phyloP scores from a whole-genome alignment of 2,113 vertebrate species.

The Formicarius rufipectus region DNA sequence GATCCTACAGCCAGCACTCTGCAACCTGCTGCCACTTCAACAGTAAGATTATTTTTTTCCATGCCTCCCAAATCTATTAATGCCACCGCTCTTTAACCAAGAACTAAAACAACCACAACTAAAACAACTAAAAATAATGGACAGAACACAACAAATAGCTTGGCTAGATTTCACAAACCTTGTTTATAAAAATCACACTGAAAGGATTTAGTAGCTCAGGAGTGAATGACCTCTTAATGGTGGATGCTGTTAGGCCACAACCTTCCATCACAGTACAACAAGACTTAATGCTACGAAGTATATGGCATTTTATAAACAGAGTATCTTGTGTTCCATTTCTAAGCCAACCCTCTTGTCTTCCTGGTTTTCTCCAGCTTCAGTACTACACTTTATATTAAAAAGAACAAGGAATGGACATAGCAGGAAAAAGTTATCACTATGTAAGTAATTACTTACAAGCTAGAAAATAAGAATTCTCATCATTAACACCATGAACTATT shows the following conservation, averaged over 20 bases:
- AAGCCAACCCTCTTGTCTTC: neutral
- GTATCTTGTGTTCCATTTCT: neutral
- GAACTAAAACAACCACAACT: too few relatives aligned
- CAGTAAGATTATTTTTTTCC: neutral
- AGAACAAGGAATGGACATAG: neutral
- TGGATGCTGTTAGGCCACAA: neutral
- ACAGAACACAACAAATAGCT: neutral
- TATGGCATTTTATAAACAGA: conserved; percentile 36
- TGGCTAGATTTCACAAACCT: neutral
- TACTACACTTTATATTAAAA: neutral
- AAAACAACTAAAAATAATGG: too few relatives aligned
- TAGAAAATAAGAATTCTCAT: conserved; percentile 15
- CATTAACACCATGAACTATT: neutral
- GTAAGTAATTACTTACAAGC: neutral
- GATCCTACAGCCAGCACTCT: neutral
- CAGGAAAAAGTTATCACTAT: neutral
- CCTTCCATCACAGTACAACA: neutral
- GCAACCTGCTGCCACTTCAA: neutral
- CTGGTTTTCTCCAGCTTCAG: neutral
- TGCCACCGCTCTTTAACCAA: neutral
- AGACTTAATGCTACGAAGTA: neutral
- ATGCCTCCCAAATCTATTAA: neutral
- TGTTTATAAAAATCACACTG: conserved; percentile 19
- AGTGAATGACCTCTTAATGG: conserved; percentile 8
- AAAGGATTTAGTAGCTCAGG: conserved; percentile 3